These are phyloP conservation scores for Euphydryas editha DNA, from an alignment of 2,888 invertebrate species.

Conservation along the genomic window DNA sequence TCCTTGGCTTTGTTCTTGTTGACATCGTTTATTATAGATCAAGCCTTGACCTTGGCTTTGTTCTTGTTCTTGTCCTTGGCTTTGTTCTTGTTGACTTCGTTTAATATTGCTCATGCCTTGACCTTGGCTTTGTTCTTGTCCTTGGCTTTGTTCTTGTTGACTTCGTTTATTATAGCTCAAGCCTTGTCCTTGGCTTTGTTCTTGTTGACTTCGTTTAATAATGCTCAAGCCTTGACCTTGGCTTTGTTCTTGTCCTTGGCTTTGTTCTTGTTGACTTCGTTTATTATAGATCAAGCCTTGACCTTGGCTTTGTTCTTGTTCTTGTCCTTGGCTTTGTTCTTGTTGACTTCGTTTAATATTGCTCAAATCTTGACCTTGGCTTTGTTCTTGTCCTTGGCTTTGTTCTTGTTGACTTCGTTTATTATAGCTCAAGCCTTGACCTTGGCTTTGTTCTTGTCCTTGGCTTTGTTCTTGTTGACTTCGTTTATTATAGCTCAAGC, in stretches of 20 bases:
- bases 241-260: neutral
- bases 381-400: neutral
- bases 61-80: neutral
- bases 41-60: neutral
- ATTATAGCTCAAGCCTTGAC: neutral
- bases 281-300: no score
- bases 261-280: neutral
- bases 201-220: neutral
- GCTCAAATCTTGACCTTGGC: neutral
- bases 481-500: neutral
- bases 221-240: neutral
- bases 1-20: neutral
- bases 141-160: neutral
- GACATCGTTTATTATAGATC: no score
- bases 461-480: neutral
- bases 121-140: neutral
- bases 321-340: neutral
- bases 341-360: neutral
- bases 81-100: neutral
- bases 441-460: neutral
- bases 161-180: neutral
- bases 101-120: neutral
- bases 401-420: neutral
- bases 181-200: slow-evolving; percentile 1
- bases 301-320: neutral